Conservation (phyloP, 2,797 vertebrate genomes). For the Craterocephalus amniculus region DNA sequence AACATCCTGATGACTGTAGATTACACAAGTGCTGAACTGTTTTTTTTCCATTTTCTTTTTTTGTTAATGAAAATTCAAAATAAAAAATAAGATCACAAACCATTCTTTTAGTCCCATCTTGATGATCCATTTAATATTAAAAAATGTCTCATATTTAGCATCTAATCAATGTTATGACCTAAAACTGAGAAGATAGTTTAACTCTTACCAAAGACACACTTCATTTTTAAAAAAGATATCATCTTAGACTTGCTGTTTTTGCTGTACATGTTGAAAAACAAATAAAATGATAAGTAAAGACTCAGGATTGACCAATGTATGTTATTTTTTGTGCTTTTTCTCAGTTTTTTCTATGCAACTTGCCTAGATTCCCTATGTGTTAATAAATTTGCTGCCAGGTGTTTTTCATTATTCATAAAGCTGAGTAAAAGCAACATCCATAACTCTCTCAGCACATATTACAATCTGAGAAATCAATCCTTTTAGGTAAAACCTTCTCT, state of each 20-base stretch:
- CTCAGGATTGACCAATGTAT: background rate
- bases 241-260: constrained; percentile 4
- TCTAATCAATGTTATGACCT: constrained; percentile 13
- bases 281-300: constrained; percentile 17
- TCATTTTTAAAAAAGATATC: constrained; percentile 28
- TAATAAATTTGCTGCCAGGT: background rate
- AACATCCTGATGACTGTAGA: constrained; percentile 85
- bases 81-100: constrained; percentile 74
- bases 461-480: constrained; percentile 3
- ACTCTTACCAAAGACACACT: constrained; percentile 16
- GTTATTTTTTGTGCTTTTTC: constrained; percentile 9
- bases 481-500: constrained; percentile 15
- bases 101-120: constrained; percentile 38
- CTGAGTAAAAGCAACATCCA: constrained; percentile 6
- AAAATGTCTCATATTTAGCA: constrained; percentile 23
- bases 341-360: background rate
- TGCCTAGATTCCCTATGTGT: constrained; percentile 2
- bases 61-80: constrained; percentile 74
- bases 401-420: constrained; percentile 2
- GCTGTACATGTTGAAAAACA: constrained; percentile 13
- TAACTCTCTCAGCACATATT: constrained; percentile 14
- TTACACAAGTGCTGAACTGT: constrained; percentile 67
- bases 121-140: background rate
- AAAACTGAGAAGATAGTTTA: constrained; percentile 18
- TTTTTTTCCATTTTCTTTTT: constrained; percentile 19